Evolutionary conservation across 2,113 vertebrate genomes (phyloP), one percentile per base, ranked within the genome.

Genomic region (Odobenus rosmarus): DNA sequence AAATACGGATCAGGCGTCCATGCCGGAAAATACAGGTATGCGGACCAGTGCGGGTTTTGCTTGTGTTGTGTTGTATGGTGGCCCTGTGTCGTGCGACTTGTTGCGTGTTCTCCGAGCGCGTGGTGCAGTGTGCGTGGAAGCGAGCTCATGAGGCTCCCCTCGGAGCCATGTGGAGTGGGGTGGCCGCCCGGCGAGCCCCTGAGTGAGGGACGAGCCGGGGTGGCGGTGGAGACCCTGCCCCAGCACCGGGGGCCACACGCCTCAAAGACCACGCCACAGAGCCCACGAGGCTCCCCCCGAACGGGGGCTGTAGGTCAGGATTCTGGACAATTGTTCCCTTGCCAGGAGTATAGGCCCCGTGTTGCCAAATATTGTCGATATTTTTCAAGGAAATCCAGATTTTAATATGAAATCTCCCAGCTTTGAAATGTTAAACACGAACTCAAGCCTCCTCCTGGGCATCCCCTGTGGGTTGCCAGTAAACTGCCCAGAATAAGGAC

Each of bases 1-100:
- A 97, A 99, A 99, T 98, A 99, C 99, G 0, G 99, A 99, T 72
- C 99, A 99, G 97, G 99, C 99, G 33, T 99, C 99, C 24, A 99
- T 99, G 99, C 99, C 99, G 2, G 99, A 99, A 98, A 99, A 99
- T 90, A 99, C 99, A 80, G 99, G 99, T 99, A 98, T 95, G 5
- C 42, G 31, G 36, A 55, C 28, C 26, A 36, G 33, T 33, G 33
- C 14, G 15, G 7, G 23, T 85, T 89, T 74, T 72, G 2, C 80
- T 92, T 88, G 16, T 26, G 4, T 9, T 36, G 72, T 49, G 72
- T 16, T 16, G 24, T 14, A 14, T 16, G 24, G 42, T 16, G 24
- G 26, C 3, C 12, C 18, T 6, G 72, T 46, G 39, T 28, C 3
- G 1, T 39, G 71, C 23, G 13, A 13, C 4, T 4, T 1, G 12